Base-by-base conservation (phyloP, 2,888 invertebrate species). In the Helobdella robusta region DNA sequence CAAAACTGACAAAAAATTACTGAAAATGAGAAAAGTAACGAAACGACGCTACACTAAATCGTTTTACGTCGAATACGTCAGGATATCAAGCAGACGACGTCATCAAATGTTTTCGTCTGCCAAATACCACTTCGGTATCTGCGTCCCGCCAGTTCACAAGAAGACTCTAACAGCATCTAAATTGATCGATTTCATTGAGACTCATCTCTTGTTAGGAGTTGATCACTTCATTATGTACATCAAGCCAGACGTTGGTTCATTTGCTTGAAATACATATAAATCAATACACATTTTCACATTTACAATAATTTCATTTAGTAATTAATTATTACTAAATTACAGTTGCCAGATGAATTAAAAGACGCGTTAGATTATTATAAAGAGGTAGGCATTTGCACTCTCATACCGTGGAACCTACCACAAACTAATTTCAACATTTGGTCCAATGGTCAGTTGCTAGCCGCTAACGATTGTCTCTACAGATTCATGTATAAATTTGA, bases 401-500 rank as follows among this genome's bases (percentile, higher is more conserved):
- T 74, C 1, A 68, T 74, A 2, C 65, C 72, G 11, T 78, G 78
- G 78, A 59, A 65, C 30, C 59, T 77, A 15, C 77, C 78, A 5
- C 67, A 67, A 2, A n/a, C 28, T n/a, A 30, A 28, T 5, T 28
- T n/a, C 30, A 56, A n/a, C 56, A 56, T 77, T 8, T 78, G 78
- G 78, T 75, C 77, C 66, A 69, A 75, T 62, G 78, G 77, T 1
- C 78, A 79, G 65, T 70, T 75, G 20, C 44, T 77, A 23, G 73
- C 77, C n/a, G 73, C 76, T 64, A 77, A 77, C 64, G 77, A 79
- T 70, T 79, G 78, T 65, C 72, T 78, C 2, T 76, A 78, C 69
- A 70, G 74, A 40, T 72, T 72, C 59, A 77, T 77, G 74, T 70
- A 72, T 8, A 63, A 66, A 4, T 74, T 72, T 67, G 69, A 73